Base-by-base conservation (phyloP, 2,797 vertebrate genomes). In the Spea hammondii region DNA sequence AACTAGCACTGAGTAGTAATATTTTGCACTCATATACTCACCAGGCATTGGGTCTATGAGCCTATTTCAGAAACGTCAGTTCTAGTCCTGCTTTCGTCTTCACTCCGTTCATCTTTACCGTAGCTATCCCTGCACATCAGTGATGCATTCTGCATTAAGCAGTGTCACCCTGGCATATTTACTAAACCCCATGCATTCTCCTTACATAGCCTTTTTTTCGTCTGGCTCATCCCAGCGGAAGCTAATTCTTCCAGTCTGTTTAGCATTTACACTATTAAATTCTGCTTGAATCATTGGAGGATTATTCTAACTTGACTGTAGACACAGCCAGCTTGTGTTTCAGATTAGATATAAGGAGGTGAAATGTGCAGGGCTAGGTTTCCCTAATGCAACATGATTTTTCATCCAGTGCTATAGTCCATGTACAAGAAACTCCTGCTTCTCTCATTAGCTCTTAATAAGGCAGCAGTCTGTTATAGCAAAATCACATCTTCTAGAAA, bases 371-470 rank as follows among this genome's bases (percentile, higher is more conserved):
- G 73, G 48, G 69, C 69, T 9, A 60, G 47, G 51, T 53, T 67
- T 76, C 67, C 74, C 49, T 76, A 80, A 80, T 67, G 70, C 70
- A 76, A 71, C 67, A 75, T 75, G 72, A 75, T 76, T 81, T 81
- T 81, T 76, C 60, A 72, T 81, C 69, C 76, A 17, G 74, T 75
- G 72, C 74, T 68, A 65, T 46, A 67, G 79, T 9, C 62, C 75
- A 73, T 76, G 60, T 76, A 80, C 68, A 71, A 75, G 67, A 67
- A 51, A 57, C 60, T 72, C 66, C 74, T 57, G 60, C 69, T 76
- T 59, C 74, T 65, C 68, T 76, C 74, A 72, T 81, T 81, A 81
- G 62, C 76, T 49, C 74, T 81, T 80, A 80, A 75, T 74, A 75
- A 32, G 77, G 78, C 72, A 68, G 59, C 59, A 44, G 66, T 80